A percentile compares a stretch with the other conserved stretches of the same genome.
phyloP scores from a whole-genome alignment of 2,888 invertebrate genomes.

The Drosophila limbata region DNA sequence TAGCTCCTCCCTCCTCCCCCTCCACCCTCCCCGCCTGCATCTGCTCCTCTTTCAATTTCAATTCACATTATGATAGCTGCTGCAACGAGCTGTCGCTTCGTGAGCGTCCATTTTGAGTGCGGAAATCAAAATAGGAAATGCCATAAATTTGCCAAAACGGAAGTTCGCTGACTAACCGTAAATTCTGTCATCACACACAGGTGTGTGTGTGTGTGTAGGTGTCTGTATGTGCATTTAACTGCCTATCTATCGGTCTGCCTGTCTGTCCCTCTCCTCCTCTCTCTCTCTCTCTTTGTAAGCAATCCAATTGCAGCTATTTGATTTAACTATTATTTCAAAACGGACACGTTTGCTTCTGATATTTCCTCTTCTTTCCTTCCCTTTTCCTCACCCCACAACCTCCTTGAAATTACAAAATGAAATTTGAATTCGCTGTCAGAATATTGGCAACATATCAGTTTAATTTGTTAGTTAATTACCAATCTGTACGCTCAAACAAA shows the following conservation, averaged over 20 bases:
- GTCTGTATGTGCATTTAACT: constrained; percentile 16
- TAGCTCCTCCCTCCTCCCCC: no score
- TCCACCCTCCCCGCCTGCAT: background rate
- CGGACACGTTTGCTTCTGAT: background rate
- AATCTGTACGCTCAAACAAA: no score
- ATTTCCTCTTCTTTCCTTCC: background rate
- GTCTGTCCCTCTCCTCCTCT: background rate
- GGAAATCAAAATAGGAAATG: constrained; percentile 80
- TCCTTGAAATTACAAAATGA: background rate
- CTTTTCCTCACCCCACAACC: background rate
- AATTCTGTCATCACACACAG: background rate
- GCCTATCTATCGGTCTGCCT: background rate
- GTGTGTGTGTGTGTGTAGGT: constrained; percentile 10
- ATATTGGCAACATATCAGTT: no score
- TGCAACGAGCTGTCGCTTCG: constrained; percentile 51
- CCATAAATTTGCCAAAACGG: constrained; percentile 71
- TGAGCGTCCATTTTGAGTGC: constrained; percentile 73
- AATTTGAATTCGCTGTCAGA: background rate
- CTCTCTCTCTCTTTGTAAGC: constrained; percentile 7
- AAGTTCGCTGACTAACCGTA: constrained; percentile 31
- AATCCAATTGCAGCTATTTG: constrained; percentile 35
- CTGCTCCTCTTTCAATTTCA: constrained; percentile 52
- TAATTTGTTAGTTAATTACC: no score
- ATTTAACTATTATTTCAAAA: constrained; percentile 22
- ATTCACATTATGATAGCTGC: constrained; percentile 75